Evolutionary conservation across 92 coral and sea anemone genomes (phyloP).

Genomic region (Scolanthus callimorphus): DNA sequence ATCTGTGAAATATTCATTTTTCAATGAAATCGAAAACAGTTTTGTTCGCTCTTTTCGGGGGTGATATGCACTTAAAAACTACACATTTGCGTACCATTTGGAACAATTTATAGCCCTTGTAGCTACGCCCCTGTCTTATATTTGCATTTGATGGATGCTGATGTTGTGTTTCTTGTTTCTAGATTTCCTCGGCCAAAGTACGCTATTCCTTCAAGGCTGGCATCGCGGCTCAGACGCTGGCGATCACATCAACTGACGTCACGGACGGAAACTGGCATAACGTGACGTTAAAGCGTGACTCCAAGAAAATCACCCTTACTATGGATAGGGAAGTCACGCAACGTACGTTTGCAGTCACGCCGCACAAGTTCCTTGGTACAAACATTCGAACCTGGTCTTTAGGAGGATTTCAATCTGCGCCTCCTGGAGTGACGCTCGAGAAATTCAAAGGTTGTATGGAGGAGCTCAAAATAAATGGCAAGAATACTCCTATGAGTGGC

Average conservation of each 20-base stretch:
- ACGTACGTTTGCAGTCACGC: slow-evolving; percentile 41
- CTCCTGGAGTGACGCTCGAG: slow-evolving; percentile 14
- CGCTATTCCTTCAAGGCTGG: slow-evolving; percentile 55
- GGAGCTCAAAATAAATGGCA: slow-evolving; percentile 65
- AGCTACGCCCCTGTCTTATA: too few relatives aligned
- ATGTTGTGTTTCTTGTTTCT: slow-evolving; percentile 6
- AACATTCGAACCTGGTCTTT: slow-evolving; percentile 71
- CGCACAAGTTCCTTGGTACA: slow-evolving; percentile 69
- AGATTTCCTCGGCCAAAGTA: slow-evolving; percentile 59
- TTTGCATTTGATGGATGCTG: too few relatives aligned
- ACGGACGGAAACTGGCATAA: slow-evolving; percentile 91
- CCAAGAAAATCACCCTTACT: slow-evolving; percentile 53
- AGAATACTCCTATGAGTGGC: slow-evolving; percentile 69
- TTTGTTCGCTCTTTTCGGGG: too few relatives aligned
- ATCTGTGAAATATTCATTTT: too few relatives aligned
- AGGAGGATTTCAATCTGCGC: slow-evolving; percentile 46
- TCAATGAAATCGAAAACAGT: too few relatives aligned
- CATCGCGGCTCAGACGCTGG: slow-evolving; percentile 21
- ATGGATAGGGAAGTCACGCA: slow-evolving; percentile 34
- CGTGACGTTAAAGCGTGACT: slow-evolving; percentile 56
- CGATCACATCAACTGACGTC: slow-evolving; percentile 30
- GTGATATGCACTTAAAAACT: too few relatives aligned
- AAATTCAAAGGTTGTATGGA: slow-evolving; percentile 89
- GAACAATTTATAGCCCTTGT: too few relatives aligned
- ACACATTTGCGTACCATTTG: too few relatives aligned